Evolutionary conservation across 2,888 invertebrate genomes (phyloP), one percentile per base, ranked within the genome.

Genomic region (Hypercompe scribonia): DNA sequence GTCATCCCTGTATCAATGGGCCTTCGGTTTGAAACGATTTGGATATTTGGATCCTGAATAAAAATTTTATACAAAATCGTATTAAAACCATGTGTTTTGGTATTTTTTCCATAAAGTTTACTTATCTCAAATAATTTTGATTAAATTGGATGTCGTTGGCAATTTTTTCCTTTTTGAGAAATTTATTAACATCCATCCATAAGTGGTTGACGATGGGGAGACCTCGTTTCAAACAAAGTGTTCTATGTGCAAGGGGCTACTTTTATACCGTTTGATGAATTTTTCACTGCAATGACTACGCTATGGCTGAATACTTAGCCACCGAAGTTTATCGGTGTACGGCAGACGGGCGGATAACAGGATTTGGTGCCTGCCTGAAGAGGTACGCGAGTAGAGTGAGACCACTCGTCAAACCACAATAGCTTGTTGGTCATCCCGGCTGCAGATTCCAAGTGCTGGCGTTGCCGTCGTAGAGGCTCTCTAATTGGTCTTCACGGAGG

Each of bases 271-370:
- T 54, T 76, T 2, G 70, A 39, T 18, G 80, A 70, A 75, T 80
- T 78, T 64, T 78, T 73, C 4, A 85, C 70, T 0, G 72, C 83
- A 0, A 84, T 81, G 13, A 85, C 84, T 11, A 87, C 81, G 65
- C 83, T 81, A 54, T 85, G 86, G 46, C 86, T 88, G 64, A 88
- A 85, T 11, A 87, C 2, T 76, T 88, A 84, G 13, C 84, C 72
- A 3, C 85, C 85, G 81, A 24, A 82, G 83, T 81, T 86, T 86
- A 13, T 82, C 72, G 0, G 74, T 71, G 42, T 79, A 71, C 3
- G 83, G 28, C 31, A 82, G 85, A 42, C 83, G 84, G 15, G 86
- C 85, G 0, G 86, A 86, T 0, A 86, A n/a, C n/a, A n/a, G n/a
- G n/a, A n/a, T n/a, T n/a, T n/a, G n/a, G n/a, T n/a, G n/a, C n/a